Evolutionary conservation across 2,888 invertebrate species (phyloP).

Genomic region (Pseudeuparius sepicola): DNA sequence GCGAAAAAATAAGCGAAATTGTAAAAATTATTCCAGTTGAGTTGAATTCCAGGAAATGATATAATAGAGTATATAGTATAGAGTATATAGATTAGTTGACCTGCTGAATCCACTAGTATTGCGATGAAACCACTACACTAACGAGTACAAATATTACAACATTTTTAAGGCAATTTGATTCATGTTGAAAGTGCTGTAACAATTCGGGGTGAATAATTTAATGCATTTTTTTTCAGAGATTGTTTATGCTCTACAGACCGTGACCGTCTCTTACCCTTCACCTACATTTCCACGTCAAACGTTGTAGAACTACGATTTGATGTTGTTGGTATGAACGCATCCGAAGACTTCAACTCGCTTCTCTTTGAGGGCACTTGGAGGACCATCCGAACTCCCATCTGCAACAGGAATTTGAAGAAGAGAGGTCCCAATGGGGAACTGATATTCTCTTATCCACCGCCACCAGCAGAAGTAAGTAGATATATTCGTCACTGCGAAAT

Average conservation of each 20-base stretch:
- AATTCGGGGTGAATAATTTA: neutral
- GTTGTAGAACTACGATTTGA: conserved; percentile 74
- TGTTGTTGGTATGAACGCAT: conserved; percentile 71
- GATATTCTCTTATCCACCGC: conserved; percentile 42
- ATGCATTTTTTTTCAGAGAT: conserved; percentile 37
- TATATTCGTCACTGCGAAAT: too few species aligned
- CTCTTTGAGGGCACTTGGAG: conserved; percentile 79
- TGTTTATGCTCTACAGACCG: conserved; percentile 61
- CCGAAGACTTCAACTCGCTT: conserved; percentile 76
- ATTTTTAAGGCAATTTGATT: too few species aligned
- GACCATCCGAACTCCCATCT: conserved; percentile 60
- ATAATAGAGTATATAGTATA: too few species aligned
- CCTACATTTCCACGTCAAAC: conserved; percentile 65
- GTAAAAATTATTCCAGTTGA: too few species aligned
- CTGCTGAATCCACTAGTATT: too few species aligned
- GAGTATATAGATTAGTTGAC: too few species aligned
- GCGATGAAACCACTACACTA: too few species aligned
- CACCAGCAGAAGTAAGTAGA: conserved; percentile 32
- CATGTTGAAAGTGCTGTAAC: too few species aligned
- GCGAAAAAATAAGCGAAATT: too few species aligned
- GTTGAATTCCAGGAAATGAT: too few species aligned
- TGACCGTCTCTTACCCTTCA: conserved; percentile 50
- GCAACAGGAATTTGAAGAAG: conserved; percentile 58
- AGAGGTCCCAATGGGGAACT: conserved; percentile 71
- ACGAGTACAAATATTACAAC: too few species aligned